Conservation (phyloP, 2,797 vertebrate genomes). For the Lutjanus argentimaculatus region DNA sequence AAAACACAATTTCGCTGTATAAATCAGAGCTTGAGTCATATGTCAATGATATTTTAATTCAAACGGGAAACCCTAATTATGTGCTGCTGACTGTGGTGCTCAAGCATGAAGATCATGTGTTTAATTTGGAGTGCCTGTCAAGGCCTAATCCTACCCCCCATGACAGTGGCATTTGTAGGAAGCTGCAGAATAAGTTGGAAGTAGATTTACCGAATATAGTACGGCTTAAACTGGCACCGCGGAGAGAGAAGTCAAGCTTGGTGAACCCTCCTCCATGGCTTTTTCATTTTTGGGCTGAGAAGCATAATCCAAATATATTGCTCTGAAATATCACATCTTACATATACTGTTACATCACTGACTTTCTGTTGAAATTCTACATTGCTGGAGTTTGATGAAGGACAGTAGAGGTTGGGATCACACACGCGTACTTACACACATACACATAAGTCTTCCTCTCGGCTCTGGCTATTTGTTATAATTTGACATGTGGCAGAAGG, state of each 20-base stretch:
- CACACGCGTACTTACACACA: background rate
- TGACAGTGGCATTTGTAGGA: constrained; percentile 69
- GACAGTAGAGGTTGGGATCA: constrained; percentile 22
- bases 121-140: constrained; percentile 66
- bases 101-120: constrained; percentile 56
- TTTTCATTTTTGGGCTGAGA: constrained; percentile 57
- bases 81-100: constrained; percentile 27
- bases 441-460: background rate
- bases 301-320: constrained; percentile 72
- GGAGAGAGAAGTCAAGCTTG: constrained; percentile 64
- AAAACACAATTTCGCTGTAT: constrained; percentile 51
- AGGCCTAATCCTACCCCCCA: constrained; percentile 65
- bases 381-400: constrained; percentile 48
- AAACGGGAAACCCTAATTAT: constrained; percentile 51
- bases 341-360: constrained; percentile 67
- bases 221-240: constrained; percentile 69
- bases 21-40: constrained; percentile 57
- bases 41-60: constrained; percentile 51
- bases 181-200: constrained; percentile 75
- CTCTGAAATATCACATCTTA: constrained; percentile 67
- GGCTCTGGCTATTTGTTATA: constrained; percentile 2
- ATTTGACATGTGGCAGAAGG: constrained; percentile 18
- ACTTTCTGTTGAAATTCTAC: constrained; percentile 43
- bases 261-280: constrained; percentile 59
- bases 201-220: constrained; percentile 80